Percentiles rank a stretch among this genome's conserved stretches.
These are phyloP conservation scores for Molossus molossus DNA, from an alignment of 2,797 vertebrate genomes.

Conservation along the genomic window DNA sequence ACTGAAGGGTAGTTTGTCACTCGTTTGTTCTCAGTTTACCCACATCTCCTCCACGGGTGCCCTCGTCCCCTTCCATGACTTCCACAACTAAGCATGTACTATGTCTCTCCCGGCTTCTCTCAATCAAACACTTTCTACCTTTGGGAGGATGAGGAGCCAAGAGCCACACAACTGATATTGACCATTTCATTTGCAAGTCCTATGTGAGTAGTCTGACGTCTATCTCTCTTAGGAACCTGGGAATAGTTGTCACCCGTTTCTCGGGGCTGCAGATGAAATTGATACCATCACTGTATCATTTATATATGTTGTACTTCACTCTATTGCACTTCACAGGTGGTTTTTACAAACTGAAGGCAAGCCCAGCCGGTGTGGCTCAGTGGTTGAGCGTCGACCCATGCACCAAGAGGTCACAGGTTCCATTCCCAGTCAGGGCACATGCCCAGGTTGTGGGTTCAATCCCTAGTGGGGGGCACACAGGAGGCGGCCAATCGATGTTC, in stretches of 20 bases:
- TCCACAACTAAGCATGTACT: neutral
- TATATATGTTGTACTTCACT: neutral
- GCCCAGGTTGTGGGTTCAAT: no score
- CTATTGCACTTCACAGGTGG: neutral
- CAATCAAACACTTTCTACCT: neutral
- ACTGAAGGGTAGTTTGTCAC: neutral
- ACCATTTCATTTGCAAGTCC: neutral
- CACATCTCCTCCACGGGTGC: neutral
- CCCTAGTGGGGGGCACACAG: no score
- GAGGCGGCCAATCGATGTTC: no score
- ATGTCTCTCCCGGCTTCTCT: neutral
- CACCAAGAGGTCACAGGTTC: no score
- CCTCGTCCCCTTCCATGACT: fast-evolving
- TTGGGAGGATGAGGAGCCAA: neutral
- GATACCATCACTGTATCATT: neutral
- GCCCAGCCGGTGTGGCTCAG: no score
- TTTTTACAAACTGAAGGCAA: neutral
- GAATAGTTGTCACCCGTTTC: neutral
- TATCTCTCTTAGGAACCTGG: neutral
- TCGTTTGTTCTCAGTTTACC: neutral
- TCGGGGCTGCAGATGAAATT: neutral
- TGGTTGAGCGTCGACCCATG: no score
- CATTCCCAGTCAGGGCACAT: no score
- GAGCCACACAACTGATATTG: neutral
- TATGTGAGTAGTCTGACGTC: neutral